These are phyloP conservation scores for Micrasema longulum DNA, from an alignment of 1,140 invertebrate genomes.

Conservation along the genomic window DNA sequence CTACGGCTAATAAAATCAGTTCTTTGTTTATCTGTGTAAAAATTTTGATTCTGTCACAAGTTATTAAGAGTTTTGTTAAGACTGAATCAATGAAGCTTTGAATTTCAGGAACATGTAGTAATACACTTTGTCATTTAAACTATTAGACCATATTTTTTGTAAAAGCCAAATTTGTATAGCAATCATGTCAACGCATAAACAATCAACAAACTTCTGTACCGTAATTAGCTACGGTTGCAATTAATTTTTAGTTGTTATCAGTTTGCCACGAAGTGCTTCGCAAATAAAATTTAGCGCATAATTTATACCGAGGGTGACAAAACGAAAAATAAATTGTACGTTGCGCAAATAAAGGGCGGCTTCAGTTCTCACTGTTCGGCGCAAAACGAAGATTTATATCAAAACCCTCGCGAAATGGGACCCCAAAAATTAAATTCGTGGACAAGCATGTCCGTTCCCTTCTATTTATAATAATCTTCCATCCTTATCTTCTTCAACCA, in stretches of 20 bases:
- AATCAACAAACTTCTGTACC: too few species aligned
- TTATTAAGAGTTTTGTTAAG: too few species aligned
- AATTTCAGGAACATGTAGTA: too few species aligned
- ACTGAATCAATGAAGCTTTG: too few species aligned
- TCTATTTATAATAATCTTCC: constrained; percentile 30
- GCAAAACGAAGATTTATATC: constrained; percentile 52
- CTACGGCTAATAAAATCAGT: too few species aligned
- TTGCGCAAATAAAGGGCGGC: constrained; percentile 41
- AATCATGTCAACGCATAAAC: too few species aligned
- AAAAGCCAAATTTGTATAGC: too few species aligned
- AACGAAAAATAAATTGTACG: constrained; percentile 52
- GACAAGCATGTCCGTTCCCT: constrained; percentile 34
- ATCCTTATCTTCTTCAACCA: constrained; percentile 4
- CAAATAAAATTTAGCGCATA: constrained; percentile 30
- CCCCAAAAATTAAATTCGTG: constrained; percentile 48
- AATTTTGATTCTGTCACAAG: too few species aligned
- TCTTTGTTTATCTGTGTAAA: too few species aligned
- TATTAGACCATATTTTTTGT: too few species aligned
- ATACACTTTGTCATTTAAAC: too few species aligned
- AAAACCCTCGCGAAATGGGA: constrained; percentile 35
- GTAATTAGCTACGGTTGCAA: not conserved
- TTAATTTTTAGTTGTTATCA: constrained; percentile 27
- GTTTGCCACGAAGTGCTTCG: constrained; percentile 9
- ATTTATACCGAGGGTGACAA: constrained; percentile 52
- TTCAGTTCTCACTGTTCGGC: constrained; percentile 1